phyloP scores from a whole-genome alignment of 2,797 vertebrate genomes.

The Malurus splendens region DNA sequence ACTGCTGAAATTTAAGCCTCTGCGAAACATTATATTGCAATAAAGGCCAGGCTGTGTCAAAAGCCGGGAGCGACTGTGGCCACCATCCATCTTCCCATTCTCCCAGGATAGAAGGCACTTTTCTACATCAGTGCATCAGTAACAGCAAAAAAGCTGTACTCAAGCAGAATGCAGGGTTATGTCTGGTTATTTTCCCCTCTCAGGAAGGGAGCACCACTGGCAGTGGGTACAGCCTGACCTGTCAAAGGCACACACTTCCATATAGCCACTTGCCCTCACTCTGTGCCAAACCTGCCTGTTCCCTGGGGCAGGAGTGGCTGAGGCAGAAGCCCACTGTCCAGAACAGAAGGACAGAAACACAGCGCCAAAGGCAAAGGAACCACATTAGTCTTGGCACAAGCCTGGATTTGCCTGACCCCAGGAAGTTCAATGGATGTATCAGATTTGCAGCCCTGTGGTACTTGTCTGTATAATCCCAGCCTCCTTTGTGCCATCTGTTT shows the following conservation, averaged over 20 bases:
- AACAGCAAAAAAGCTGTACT: neutral
- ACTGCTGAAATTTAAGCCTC: neutral
- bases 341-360: neutral
- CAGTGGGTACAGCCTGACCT: neutral
- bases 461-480: slow-evolving; percentile 14
- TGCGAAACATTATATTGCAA: neutral
- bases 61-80: rapidly evolving
- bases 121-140: neutral
- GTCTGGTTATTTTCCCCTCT: neutral
- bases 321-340: neutral
- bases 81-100: neutral
- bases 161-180: neutral
- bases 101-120: neutral
- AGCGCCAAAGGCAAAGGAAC: neutral
- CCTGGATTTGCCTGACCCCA: slow-evolving; percentile 14
- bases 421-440: neutral
- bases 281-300: neutral
- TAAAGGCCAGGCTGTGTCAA: neutral
- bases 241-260: neutral
- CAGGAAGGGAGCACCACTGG: neutral
- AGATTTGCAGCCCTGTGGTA: slow-evolving; percentile 14
- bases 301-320: neutral
- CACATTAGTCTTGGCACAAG: neutral
- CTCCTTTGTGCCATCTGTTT: slow-evolving; percentile 50
- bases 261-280: neutral